Conservation (phyloP, 2,797 vertebrate species). For the Dallia pectoralis region DNA sequence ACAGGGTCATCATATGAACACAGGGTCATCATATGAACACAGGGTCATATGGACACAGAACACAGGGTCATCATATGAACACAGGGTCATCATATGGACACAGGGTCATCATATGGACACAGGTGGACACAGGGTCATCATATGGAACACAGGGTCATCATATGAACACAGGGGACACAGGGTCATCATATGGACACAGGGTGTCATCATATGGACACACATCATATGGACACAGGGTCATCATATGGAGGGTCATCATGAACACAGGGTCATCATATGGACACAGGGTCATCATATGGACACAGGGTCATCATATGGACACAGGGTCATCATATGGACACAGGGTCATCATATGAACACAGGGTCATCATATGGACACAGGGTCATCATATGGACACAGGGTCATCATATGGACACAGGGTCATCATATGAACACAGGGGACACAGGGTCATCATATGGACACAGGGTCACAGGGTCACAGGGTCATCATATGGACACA, state of each 20-base stretch:
- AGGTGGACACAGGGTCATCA: neutral
- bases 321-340: slow-evolving; percentile 1
- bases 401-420: slow-evolving; percentile 8
- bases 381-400: slow-evolving; percentile 2
- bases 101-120: no score
- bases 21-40: neutral
- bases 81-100: slow-evolving; percentile 11
- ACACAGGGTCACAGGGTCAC: no score
- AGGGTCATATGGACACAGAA: no score
- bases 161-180: slow-evolving; percentile 12
- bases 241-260: slow-evolving; percentile 5
- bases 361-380: slow-evolving; percentile 23
- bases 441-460: neutral
- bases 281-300: no score
- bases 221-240: no score
- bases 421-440: no score
- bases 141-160: slow-evolving; percentile 9
- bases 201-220: no score
- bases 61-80: slow-evolving; percentile 2
- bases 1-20: no score
- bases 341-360: slow-evolving; percentile 12
- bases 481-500: slow-evolving; percentile 6
- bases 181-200: no score
- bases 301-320: neutral
- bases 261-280: slow-evolving; percentile 10